These are phyloP conservation scores for Epistrophe eligans DNA, from an alignment of 2,888 invertebrate genomes.

Conservation along the genomic window DNA sequence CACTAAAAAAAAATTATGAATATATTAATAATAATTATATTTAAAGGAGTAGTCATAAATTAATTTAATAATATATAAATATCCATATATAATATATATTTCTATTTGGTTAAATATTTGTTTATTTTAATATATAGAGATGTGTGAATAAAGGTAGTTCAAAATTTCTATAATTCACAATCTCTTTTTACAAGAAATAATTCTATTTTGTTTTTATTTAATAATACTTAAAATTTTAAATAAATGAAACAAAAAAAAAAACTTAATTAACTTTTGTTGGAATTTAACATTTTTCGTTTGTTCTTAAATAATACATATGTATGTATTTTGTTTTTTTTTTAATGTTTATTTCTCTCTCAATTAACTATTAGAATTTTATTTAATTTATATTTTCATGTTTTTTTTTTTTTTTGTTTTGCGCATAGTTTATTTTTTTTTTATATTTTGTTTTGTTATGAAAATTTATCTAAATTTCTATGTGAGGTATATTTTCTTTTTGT, in stretches of 20 bases:
- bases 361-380: constrained; percentile 73
- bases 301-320: constrained; percentile 60
- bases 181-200: constrained; percentile 53
- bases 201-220: constrained; percentile 14
- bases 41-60: constrained; percentile 49
- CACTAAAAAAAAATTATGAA: constrained; percentile 52
- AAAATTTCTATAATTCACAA: constrained; percentile 74
- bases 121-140: constrained; percentile 49
- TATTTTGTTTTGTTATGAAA: constrained; percentile 79
- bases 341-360: constrained; percentile 56
- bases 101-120: constrained; percentile 50
- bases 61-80: constrained; percentile 21
- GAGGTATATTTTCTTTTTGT: constrained; percentile 82
- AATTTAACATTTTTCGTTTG: constrained; percentile 44
- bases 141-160: constrained; percentile 75
- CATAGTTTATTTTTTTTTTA: constrained; percentile 66
- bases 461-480: constrained; percentile 82
- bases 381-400: constrained; percentile 70
- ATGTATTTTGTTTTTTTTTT: constrained; percentile 45
- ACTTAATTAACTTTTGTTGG: constrained; percentile 17
- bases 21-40: constrained; percentile 19
- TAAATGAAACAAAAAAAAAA: constrained; percentile 5
- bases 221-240: constrained; percentile 31
- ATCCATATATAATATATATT: constrained; percentile 32
- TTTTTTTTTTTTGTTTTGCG: constrained; percentile 43